Conservation (phyloP, 2,797 vertebrate genomes). For the Setipinna tenuifilis region DNA sequence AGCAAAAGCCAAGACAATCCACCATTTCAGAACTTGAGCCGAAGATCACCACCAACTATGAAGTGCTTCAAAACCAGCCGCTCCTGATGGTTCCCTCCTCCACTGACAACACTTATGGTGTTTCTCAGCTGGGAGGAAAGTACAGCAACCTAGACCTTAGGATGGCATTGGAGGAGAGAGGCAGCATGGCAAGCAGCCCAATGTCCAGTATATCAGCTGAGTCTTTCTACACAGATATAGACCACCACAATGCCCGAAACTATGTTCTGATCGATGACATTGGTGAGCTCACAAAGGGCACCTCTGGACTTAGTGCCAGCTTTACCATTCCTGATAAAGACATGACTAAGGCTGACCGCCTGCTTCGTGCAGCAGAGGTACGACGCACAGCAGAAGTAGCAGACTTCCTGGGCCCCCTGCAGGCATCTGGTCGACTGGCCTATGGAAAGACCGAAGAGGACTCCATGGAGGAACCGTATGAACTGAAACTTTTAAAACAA, state of each 20-base stretch:
- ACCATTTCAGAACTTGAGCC: slow-evolving; percentile 89
- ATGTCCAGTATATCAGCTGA: slow-evolving; percentile 98
- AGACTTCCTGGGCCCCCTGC: slow-evolving; percentile 89
- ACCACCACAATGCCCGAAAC: slow-evolving; percentile 90
- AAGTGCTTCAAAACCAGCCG: slow-evolving; percentile 94
- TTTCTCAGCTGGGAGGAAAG: slow-evolving; percentile 89
- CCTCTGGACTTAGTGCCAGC: slow-evolving; percentile 82
- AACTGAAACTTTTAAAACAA: slow-evolving; percentile 95
- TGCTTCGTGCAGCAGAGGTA: slow-evolving; percentile 87
- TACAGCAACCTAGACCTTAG: slow-evolving; percentile 92
- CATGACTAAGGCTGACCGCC: slow-evolving; percentile 89
- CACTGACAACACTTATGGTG: slow-evolving; percentile 86
- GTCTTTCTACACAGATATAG: slow-evolving; percentile 97
- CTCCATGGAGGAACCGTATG: slow-evolving; percentile 97
- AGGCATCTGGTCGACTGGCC: slow-evolving; percentile 82
- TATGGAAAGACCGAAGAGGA: slow-evolving; percentile 96
- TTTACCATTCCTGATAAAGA: slow-evolving; percentile 95
- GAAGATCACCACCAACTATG: slow-evolving; percentile 94
- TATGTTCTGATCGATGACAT: slow-evolving; percentile 98
- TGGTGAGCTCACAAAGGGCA: slow-evolving; percentile 93
- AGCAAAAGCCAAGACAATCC: slow-evolving; percentile 88
- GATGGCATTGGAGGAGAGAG: slow-evolving; percentile 91
- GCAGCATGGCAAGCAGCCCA: slow-evolving; percentile 93
- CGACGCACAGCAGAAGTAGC: slow-evolving; percentile 92
- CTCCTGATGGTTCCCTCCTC: slow-evolving; percentile 95